Evolutionary conservation across 2,113 vertebrate genomes (phyloP), one percentile per base, ranked within the genome.

Genomic region (Rhinolophus sinicus): DNA sequence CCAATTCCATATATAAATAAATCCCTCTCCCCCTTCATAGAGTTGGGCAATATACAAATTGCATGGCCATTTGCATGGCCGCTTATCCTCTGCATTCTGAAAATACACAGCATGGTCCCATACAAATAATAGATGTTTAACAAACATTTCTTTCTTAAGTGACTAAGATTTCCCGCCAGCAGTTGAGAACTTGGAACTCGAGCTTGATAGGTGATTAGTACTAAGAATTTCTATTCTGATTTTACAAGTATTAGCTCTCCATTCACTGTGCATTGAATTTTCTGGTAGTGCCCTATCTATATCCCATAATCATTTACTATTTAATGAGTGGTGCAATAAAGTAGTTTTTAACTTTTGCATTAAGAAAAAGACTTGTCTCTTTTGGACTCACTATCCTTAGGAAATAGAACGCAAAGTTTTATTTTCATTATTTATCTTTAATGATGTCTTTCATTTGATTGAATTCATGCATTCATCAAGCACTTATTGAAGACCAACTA

Each of bases 361-460:
- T 72, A 91, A 24, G 2, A 19, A 73, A 96, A n/a, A 26, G 2
- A 52, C 9, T 88, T 87, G 18, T 52, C 40, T 60, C 28, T 82
- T 87, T 97, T 93, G 90, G 3, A 88, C 26, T 67, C 19, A 65
- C 73, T 78, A 81, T 11, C 28, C 33, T 77, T 64, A 38, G 19
- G 9, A 78, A 72, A 2, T 30, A 18, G 2, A 8, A 75, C 11
- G 2, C 44, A 69, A 10, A 69, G 13, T 40, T 72, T 88, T 88
- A 28, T 94, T 82, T 92, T 38, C 50, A 33, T 88, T n/a, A 60
- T 67, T 90, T 60, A 54, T 52, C 12, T 60, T 96, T 82, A 88
- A 38, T 60, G 5, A 65, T 88, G 3, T 77, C 44, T 64, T 70
- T 52, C 21, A 75, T 67, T 89, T 93, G 47, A 47, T 26, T 60